Conservation (phyloP, 2,888 invertebrate species). For the Euzetes globulus region DNA sequence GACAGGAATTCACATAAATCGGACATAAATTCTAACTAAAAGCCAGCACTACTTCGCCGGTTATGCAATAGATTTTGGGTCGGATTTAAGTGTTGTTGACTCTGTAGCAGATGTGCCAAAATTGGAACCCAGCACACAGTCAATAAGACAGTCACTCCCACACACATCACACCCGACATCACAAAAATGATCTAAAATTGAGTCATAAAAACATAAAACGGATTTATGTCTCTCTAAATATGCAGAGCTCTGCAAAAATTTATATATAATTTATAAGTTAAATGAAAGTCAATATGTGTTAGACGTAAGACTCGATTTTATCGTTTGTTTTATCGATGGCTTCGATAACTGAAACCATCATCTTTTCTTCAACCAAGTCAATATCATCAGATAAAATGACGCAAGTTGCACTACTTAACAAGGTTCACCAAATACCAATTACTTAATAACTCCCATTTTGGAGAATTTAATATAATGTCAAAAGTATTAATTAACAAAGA, state of each 20-base stretch:
- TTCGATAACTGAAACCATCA: neutral
- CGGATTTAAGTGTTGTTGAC: constrained; percentile 13
- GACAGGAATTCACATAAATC: neutral
- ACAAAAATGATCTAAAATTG: neutral
- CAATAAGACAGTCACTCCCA: constrained; percentile 17
- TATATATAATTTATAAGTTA: neutral
- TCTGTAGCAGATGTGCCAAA: constrained; percentile 22
- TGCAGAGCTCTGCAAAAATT: constrained; percentile 17
- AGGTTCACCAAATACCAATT: too few relatives aligned
- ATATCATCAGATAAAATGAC: too few relatives aligned
- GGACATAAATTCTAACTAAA: neutral
- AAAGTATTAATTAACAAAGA: too few relatives aligned
- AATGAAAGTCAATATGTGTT: constrained; percentile 9
- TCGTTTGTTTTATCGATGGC: neutral
- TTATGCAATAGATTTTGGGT: constrained; percentile 8
- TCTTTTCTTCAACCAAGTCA: too few relatives aligned
- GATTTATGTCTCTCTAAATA: constrained; percentile 20
- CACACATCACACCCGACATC: constrained; percentile 18
- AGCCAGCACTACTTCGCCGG: neutral
- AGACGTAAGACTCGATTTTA: neutral
- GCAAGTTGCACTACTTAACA: too few relatives aligned
- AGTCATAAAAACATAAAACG: constrained; percentile 15
- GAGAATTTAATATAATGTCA: too few relatives aligned
- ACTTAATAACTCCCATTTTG: too few relatives aligned
- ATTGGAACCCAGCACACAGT: neutral